Evolutionary conservation across 2,113 vertebrate species (phyloP).

Genomic region (Sebastes schlegelii): DNA sequence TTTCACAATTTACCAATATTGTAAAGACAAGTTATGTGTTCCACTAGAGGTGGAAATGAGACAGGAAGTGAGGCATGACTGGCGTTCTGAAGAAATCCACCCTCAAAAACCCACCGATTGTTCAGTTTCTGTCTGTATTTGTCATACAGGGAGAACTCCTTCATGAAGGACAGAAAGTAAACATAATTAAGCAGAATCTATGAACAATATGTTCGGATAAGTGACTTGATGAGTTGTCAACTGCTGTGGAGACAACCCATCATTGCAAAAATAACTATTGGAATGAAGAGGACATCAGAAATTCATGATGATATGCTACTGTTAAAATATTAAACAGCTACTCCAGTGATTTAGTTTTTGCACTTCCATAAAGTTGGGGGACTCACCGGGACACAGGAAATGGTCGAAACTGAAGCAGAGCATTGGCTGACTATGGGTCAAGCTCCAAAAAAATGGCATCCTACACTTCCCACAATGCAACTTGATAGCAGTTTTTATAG

Average conservation of each 20-base stretch:
- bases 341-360: not conserved
- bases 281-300: not conserved
- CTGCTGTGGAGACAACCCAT: not conserved
- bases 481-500: not conserved
- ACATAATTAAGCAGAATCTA: not conserved
- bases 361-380: not conserved
- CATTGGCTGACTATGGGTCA: not conserved
- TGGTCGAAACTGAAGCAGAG: not conserved
- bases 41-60: too few species aligned
- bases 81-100: too few species aligned
- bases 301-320: not conserved
- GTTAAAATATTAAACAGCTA: not conserved
- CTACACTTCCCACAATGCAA: not conserved
- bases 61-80: too few species aligned
- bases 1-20: too few species aligned
- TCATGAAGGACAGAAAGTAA: not conserved
- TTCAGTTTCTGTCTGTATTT: not conserved
- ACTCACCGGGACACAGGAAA: too few species aligned
- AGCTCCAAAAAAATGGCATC: not conserved
- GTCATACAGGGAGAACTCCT: not conserved
- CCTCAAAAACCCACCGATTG: too few species aligned
- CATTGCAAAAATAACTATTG: slow-evolving; percentile 5
- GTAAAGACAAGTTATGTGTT: too few species aligned
- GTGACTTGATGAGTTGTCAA: not conserved
- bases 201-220: not conserved